Percentiles rank a stretch among this genome's conserved stretches.
These are phyloP conservation scores for Thrips palmi DNA, from an alignment of 1,140 invertebrate genomes.

Conservation along the genomic window DNA sequence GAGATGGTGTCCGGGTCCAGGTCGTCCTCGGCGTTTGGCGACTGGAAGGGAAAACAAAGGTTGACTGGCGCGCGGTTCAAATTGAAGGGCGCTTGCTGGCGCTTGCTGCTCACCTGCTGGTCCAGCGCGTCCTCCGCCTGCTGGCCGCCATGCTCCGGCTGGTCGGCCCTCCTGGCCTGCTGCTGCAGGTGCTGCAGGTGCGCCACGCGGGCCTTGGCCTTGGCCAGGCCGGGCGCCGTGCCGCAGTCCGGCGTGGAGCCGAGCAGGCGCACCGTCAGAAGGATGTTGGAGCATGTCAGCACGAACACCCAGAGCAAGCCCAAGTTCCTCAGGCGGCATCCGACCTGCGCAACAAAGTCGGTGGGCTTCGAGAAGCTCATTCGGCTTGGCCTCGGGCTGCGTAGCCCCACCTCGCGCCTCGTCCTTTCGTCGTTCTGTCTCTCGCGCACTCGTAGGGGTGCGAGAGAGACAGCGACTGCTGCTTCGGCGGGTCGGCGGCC, in stretches of 20 bases:
- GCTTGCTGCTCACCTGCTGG: conserved; percentile 10
- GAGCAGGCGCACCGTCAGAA: conserved; percentile 44
- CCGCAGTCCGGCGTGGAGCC: conserved; percentile 32
- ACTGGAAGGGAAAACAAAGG: conserved; percentile 17
- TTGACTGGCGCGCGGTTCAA: conserved; percentile 21
- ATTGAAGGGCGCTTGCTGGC: conserved; percentile 8
- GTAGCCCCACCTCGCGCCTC: no score
- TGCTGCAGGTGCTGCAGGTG: conserved; percentile 12
- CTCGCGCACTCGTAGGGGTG: no score
- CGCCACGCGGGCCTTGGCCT: conserved; percentile 3
- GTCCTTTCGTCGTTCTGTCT: no score
- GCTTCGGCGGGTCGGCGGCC: no score
- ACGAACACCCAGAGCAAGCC: conserved; percentile 39
- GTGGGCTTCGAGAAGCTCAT: no score
- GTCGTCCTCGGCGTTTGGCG: conserved; percentile 16
- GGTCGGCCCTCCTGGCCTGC: conserved; percentile 18
- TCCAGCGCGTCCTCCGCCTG: conserved; percentile 13
- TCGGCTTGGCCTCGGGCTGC: no score
- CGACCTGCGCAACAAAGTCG: no score
- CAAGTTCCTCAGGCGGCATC: conserved; percentile 49
- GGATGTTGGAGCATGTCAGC: conserved; percentile 44
- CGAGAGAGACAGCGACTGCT: no score
- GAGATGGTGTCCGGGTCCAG: conserved; percentile 29
- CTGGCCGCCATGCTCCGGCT: conserved; percentile 19
- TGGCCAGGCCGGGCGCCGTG: conserved; percentile 9